Base-by-base conservation (phyloP, 2,797 vertebrate species). In the Valencia hispanica region DNA sequence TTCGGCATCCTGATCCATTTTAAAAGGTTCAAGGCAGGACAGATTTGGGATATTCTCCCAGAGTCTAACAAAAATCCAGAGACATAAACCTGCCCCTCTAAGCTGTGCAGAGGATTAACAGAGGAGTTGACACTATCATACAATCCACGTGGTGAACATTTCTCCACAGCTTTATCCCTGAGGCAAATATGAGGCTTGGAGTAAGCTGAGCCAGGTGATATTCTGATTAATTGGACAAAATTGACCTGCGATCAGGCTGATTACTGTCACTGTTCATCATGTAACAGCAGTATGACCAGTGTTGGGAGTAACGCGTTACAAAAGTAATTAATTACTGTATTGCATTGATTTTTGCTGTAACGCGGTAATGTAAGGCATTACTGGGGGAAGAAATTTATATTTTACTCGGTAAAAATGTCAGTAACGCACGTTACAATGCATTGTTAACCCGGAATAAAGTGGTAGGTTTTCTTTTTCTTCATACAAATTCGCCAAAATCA, bases 181-280 rank as follows among this genome's bases (percentile, higher is more conserved):
- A 82, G 70, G 78, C 22, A 48, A 82, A 78, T 65, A 5, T 30
- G 39, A 48, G 2, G 73, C 81, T 69, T 1, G 39, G 85, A 72
- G 72, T 72, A 72, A 68, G 72, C 75, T 43, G 43, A 89, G 66
- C 78, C 75, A 86, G 82, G 85, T 88, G 85, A 86, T 3, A 61
- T 73, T 79, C 39, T 14, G 61, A 39, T 84, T 91, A 92, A 92
- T 90, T 86, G 86, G 84, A 70, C 83, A 68, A 79, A 82, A 91
- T 79, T 83, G 75, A 86, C 66, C 79, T 80, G 84, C 84, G 80
- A 88, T 84, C 78, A 18, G 79, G 80, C 88, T 87, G 92, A 93
- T 94, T 92, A 91, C 87, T 92, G 93, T 88, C 92, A 87, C 83
- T 87, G 76, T 81, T 88, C 86, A 89, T 93, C 87, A 87, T 78